Evolutionary conservation across 1,140 invertebrate species (phyloP).

Genomic region (Dolichoris vasculosae): DNA sequence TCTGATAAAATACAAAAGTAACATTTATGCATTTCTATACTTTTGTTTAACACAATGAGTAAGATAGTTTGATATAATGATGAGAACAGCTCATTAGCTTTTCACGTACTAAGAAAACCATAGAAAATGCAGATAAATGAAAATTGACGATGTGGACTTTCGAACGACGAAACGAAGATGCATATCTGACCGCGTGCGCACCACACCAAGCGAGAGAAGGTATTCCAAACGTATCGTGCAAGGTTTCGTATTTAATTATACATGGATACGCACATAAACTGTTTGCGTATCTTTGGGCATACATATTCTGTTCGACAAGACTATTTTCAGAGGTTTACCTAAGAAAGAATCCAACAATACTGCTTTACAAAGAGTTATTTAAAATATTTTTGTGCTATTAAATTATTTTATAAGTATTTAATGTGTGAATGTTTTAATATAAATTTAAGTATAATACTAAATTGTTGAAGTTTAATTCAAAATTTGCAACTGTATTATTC

Average conservation of each 20-base stretch:
- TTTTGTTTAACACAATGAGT: neutral
- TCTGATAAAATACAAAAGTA: conserved; percentile 10
- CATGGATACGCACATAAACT: conserved; percentile 39
- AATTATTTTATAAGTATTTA: neutral
- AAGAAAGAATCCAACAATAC: neutral
- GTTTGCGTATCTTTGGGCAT: conserved; percentile 37
- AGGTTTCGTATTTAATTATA: conserved; percentile 43
- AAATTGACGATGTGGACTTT: conserved; percentile 45
- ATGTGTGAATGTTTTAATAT: neutral
- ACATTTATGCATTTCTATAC: neutral
- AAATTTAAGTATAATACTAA: neutral
- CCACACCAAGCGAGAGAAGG: neutral
- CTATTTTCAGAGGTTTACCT: neutral
- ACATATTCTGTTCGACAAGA: conserved; percentile 44
- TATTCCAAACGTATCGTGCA: neutral
- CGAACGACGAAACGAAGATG: conserved; percentile 35
- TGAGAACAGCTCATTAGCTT: neutral
- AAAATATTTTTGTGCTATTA: conserved; percentile 5
- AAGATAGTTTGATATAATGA: neutral
- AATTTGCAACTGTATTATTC: too few relatives aligned
- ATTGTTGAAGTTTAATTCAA: neutral
- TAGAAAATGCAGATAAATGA: conserved; percentile 30
- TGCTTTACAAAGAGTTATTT: neutral
- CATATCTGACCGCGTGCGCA: conserved; percentile 11
- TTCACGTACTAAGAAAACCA: neutral